phyloP scores from a whole-genome alignment of 2,113 vertebrate species.

The Notarius quadriscutis region DNA sequence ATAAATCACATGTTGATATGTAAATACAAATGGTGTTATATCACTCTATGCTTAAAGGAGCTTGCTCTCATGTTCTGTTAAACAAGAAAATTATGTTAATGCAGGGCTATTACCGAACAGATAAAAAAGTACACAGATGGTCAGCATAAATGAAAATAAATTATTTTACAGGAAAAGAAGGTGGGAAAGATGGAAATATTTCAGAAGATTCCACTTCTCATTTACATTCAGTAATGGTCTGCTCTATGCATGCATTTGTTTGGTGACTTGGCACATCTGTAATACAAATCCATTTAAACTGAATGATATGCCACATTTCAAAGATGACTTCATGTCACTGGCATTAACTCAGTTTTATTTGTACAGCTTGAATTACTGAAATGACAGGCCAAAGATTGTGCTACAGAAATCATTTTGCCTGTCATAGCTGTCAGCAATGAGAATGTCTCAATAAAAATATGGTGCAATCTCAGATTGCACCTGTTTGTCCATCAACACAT shows the following conservation, averaged over 20 bases:
- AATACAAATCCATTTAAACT: background rate
- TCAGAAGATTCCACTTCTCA: background rate
- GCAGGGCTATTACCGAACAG: background rate
- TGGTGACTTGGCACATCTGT: background rate
- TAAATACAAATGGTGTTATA: background rate
- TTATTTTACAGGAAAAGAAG: background rate
- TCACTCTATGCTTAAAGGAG: background rate
- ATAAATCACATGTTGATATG: background rate
- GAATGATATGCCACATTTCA: conserved; percentile 5
- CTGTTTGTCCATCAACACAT: background rate
- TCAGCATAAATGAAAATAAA: background rate
- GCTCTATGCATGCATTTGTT: background rate
- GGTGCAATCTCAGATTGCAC: background rate
- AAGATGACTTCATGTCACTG: background rate
- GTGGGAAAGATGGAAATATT: background rate
- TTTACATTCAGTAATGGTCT: background rate
- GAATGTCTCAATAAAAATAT: conserved; percentile 3
- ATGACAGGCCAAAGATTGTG: conserved; percentile 13
- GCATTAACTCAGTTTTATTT: background rate
- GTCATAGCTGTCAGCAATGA: background rate
- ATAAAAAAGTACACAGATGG: background rate
- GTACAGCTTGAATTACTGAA: background rate
- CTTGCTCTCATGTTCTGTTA: background rate
- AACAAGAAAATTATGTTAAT: background rate
- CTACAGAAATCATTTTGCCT: conserved; percentile 9